Base-by-base conservation (phyloP, 2,797 vertebrate species). In the Syngnathus acus region DNA sequence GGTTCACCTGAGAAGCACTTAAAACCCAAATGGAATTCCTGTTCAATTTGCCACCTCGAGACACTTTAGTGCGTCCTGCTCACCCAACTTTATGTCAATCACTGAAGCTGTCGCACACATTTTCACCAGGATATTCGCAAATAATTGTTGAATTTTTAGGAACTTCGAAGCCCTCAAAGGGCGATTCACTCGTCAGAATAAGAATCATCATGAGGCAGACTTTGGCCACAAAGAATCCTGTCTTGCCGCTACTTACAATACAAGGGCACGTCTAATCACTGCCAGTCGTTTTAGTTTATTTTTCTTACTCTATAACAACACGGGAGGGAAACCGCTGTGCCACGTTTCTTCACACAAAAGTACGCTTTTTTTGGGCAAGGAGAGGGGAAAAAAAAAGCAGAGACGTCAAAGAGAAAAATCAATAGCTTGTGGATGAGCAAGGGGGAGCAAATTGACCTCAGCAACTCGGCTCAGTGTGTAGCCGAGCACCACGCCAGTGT, bases 201-300 rank as follows among this genome's bases (percentile, higher is more conserved):
- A 53, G 61, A 62, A 80, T 75, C 73, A 78, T 73, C 45, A 64
- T 82, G 10, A 53, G 21, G 51, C 8, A 23, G 68, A 76, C 65
- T 23, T 4, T 53, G 21, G n/a, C 66, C 75, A 79, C 71, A 70
- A 68, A 68, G 65, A 37, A 70, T 78, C 72, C 68, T 72, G 72
- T 70, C 65, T 72, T 68, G 70, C 74, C 72, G 71, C 72, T 75
- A 71, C 55, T 76, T 60, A 43, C 26, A 71, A 81, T 55, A 73
- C 78, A 83, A 81, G 74, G 51, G n/a, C 51, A 50, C 48, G 17
- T 50, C 48, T 9, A 50, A 50, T 50, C 48, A 9, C 6, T n/a
- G 48, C 19, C 48, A 8, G 5, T 48, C 5, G 17, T n/a, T 50
- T 23, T 9, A 21, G 10, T 50, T 17, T 47, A 2, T 51, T 51